phyloP scores from a whole-genome alignment of 2,888 invertebrate species.

The Timema cristinae region DNA sequence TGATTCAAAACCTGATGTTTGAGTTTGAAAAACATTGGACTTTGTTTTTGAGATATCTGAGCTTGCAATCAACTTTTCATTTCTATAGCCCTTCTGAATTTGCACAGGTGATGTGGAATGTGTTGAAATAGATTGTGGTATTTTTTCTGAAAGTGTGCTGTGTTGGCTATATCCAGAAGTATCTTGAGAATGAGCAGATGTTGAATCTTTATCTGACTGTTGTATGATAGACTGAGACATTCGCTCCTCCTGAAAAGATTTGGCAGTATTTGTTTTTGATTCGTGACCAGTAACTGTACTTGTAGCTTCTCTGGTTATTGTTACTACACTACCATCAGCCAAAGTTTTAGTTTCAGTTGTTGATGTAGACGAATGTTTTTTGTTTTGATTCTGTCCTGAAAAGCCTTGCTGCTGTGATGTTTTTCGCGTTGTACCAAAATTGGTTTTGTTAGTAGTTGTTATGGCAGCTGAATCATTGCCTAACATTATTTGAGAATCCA shows the following conservation, averaged over 20 bases:
- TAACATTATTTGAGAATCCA: slow-evolving; percentile 62
- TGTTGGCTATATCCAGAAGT: too few relatives aligned
- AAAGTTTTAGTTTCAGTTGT: slow-evolving; percentile 46
- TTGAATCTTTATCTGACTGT: not conserved
- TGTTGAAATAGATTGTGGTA: too few relatives aligned
- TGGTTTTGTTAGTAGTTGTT: slow-evolving; percentile 46
- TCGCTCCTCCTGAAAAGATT: slow-evolving; percentile 17
- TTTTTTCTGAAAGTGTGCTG: too few relatives aligned
- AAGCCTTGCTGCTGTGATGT: slow-evolving; percentile 27
- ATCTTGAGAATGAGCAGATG: not conserved
- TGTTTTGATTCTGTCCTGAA: slow-evolving; percentile 36
- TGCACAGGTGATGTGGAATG: too few relatives aligned
- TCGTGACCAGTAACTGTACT: slow-evolving; percentile 23
- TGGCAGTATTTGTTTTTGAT: slow-evolving; percentile 30
- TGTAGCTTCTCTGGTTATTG: slow-evolving; percentile 29
- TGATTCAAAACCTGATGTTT: too few relatives aligned
- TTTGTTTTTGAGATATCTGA: too few relatives aligned
- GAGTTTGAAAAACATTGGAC: too few relatives aligned
- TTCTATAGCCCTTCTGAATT: too few relatives aligned
- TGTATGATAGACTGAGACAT: not conserved
- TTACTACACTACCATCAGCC: slow-evolving; percentile 50
- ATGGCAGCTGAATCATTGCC: slow-evolving; percentile 54
- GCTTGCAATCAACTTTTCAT: too few relatives aligned
- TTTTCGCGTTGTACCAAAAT: slow-evolving; percentile 45
- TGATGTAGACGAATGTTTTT: slow-evolving; percentile 37